Evolutionary conservation across 2,888 invertebrate species (phyloP).

Genomic region (Philereme vetulata): DNA sequence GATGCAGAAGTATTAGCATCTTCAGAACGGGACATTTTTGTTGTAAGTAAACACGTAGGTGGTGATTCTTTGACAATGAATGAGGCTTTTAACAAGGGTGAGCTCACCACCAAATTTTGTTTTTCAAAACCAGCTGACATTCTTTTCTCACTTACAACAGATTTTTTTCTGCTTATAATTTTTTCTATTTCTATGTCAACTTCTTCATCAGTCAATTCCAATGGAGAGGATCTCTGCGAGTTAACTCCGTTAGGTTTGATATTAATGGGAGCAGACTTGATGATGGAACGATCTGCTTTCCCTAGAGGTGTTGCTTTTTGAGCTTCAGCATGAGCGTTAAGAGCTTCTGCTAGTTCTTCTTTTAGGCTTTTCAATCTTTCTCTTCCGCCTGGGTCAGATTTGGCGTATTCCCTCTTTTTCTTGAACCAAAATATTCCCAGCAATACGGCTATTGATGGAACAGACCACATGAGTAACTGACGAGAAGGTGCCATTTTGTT

Average conservation of each 20-base stretch:
- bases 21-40: slow-evolving; percentile 50
- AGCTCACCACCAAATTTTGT: slow-evolving; percentile 47
- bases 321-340: slow-evolving; percentile 70
- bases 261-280: slow-evolving; percentile 88
- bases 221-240: slow-evolving; percentile 82
- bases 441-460: slow-evolving; percentile 91
- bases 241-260: slow-evolving; percentile 81
- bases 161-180: slow-evolving; percentile 82
- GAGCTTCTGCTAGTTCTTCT: slow-evolving; percentile 77
- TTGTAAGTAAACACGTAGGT: slow-evolving; percentile 42
- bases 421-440: slow-evolving; percentile 93
- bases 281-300: slow-evolving; percentile 70
- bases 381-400: slow-evolving; percentile 90
- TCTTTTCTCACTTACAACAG: slow-evolving; percentile 71
- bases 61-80: slow-evolving; percentile 52
- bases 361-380: slow-evolving; percentile 76
- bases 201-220: slow-evolving; percentile 86
- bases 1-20: slow-evolving; percentile 47
- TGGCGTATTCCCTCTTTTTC: slow-evolving; percentile 89
- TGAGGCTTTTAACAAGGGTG: slow-evolving; percentile 49
- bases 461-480: slow-evolving; percentile 90
- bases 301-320: slow-evolving; percentile 72
- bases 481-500: slow-evolving; percentile 90
- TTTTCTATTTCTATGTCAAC: slow-evolving; percentile 87
- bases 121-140: slow-evolving; percentile 61